These are phyloP conservation scores for Amphiprion clarkii DNA, from an alignment of 2,797 vertebrate genomes.

Conservation along the genomic window DNA sequence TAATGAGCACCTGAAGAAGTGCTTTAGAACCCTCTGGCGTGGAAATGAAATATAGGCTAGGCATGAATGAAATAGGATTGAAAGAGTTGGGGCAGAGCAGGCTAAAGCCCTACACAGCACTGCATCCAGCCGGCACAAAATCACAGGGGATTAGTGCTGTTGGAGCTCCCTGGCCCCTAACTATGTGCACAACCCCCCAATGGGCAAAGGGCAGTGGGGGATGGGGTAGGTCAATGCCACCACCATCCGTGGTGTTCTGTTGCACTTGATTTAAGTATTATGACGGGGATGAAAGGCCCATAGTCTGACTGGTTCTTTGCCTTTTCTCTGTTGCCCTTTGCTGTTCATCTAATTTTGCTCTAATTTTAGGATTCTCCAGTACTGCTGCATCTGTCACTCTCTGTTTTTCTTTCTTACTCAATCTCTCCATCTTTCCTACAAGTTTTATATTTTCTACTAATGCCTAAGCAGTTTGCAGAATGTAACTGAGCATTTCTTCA, in stretches of 20 bases:
- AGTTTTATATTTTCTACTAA: slow-evolving; percentile 65
- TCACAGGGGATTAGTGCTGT: slow-evolving; percentile 74
- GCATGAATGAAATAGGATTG: slow-evolving; percentile 75
- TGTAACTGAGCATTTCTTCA: slow-evolving; percentile 61
- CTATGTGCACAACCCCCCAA: slow-evolving; percentile 66
- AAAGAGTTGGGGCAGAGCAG: slow-evolving; percentile 56
- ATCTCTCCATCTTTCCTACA: slow-evolving; percentile 42
- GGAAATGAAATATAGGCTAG: slow-evolving; percentile 76
- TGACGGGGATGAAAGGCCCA: slow-evolving; percentile 37
- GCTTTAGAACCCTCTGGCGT: slow-evolving; percentile 71
- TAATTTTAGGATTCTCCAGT: slow-evolving; percentile 40
- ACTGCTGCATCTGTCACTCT: slow-evolving; percentile 15
- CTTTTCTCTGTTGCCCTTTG: slow-evolving; percentile 50
- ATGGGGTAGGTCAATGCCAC: slow-evolving; percentile 66
- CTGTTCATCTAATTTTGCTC: slow-evolving; percentile 35
- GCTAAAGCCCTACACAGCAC: slow-evolving; percentile 65
- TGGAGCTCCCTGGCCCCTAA: slow-evolving; percentile 60
- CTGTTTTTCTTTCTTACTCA: neutral
- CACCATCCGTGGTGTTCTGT: slow-evolving; percentile 60
- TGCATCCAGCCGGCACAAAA: slow-evolving; percentile 68
- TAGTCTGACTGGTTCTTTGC: slow-evolving; percentile 38
- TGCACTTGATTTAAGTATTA: slow-evolving; percentile 59
- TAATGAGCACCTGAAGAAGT: slow-evolving; percentile 76
- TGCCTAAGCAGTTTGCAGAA: slow-evolving; percentile 61
- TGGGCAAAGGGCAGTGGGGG: slow-evolving; percentile 64